Evolutionary conservation across 1,140 invertebrate species (phyloP).

Genomic region (Megalonaias nervosa): DNA sequence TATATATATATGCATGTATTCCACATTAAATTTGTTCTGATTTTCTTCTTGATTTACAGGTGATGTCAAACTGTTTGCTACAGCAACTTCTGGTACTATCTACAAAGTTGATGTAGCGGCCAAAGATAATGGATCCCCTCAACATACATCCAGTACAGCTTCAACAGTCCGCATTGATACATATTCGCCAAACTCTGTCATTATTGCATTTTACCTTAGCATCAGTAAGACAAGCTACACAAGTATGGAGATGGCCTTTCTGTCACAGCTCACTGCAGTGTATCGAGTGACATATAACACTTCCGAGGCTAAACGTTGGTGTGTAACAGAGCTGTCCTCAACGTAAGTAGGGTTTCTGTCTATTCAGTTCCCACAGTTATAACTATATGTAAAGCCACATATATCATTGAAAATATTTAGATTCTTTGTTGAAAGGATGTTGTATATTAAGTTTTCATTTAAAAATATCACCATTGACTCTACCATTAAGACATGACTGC

Average conservation of each 20-base stretch:
- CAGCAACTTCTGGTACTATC: slow-evolving; percentile 24
- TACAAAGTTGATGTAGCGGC: slow-evolving; percentile 39
- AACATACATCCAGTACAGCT: slow-evolving; percentile 16
- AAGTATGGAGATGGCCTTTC: slow-evolving; percentile 29
- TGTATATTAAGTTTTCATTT: too few species aligned
- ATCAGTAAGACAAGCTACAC: slow-evolving; percentile 40
- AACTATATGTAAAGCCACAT: neutral
- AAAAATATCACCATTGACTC: too few species aligned
- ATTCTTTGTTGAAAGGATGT: neutral
- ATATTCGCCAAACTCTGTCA: slow-evolving; percentile 37
- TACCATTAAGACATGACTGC: too few species aligned
- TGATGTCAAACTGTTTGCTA: slow-evolving; percentile 33
- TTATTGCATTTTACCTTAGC: slow-evolving; percentile 42
- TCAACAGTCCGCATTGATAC: slow-evolving; percentile 48
- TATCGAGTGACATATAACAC: slow-evolving; percentile 33
- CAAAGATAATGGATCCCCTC: slow-evolving; percentile 42
- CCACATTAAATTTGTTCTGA: neutral
- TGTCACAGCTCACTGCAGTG: slow-evolving; percentile 36
- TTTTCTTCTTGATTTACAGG: slow-evolving; percentile 31
- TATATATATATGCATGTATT: too few species aligned
- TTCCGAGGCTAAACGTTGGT: slow-evolving; percentile 44
- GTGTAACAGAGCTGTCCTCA: slow-evolving; percentile 24
- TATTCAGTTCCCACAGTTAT: too few species aligned
- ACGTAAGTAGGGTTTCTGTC: slow-evolving; percentile 11
- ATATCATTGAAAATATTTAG: slow-evolving; percentile 1